phyloP scores from a whole-genome alignment of 2,113 vertebrate species.

The Pyrgilauda ruficollis region DNA sequence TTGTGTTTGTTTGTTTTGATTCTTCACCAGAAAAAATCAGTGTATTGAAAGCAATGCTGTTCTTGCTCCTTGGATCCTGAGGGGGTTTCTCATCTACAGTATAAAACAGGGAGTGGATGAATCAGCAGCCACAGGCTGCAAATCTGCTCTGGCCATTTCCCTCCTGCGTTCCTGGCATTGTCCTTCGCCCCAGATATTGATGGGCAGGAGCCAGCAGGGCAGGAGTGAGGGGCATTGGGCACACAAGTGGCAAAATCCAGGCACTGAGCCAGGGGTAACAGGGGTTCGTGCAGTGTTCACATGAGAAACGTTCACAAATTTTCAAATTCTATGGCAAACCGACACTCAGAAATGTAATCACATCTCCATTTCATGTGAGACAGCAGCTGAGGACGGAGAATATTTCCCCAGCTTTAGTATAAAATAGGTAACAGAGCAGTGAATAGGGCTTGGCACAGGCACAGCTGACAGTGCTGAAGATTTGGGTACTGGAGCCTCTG shows the following conservation, averaged over 20 bases:
- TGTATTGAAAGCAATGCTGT: background rate
- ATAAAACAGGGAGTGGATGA: background rate
- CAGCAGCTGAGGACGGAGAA: background rate
- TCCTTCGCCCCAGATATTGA: background rate
- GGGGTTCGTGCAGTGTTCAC: background rate
- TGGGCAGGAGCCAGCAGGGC: background rate
- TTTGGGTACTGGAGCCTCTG: background rate
- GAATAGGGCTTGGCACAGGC: background rate
- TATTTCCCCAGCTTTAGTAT: background rate
- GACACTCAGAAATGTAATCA: background rate
- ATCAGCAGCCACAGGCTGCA: background rate
- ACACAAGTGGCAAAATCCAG: background rate
- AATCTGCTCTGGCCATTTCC: background rate
- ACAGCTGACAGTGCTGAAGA: background rate
- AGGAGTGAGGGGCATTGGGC: background rate
- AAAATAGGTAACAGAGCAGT: background rate
- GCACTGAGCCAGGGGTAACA: background rate
- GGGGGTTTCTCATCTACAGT: background rate
- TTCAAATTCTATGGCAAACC: background rate
- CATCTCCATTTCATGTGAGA: background rate
- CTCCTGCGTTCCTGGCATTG: background rate
- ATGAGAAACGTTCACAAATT: background rate
- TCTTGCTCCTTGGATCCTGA: background rate
- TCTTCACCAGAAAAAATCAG: background rate
- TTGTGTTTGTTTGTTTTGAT: background rate